Base-by-base conservation (phyloP, 64 coral and sea anemone species). In the Montipora capricornis region DNA sequence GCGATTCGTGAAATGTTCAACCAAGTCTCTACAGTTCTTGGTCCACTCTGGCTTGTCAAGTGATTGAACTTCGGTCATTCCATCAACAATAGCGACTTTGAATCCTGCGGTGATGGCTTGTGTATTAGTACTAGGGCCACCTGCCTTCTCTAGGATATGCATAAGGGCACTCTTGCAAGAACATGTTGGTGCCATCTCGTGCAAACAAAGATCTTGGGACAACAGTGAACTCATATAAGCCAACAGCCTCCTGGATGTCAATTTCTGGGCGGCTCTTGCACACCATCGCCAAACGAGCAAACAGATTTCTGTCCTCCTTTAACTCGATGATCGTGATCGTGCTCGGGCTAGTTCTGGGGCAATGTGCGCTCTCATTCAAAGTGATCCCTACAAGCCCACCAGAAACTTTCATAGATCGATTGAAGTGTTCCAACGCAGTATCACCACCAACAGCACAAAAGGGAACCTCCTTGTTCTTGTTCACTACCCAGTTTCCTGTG, bases 131-230 rank as follows among this genome's bases (percentile, higher is more conserved):
- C 62, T 89, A 81, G 85, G 75, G 76, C 74, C 92, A 70, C 84
- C 92, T 89, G 5, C 74, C 70, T 89, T 95, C 73, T 90, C 80
- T 49, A 95, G 79, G 66, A 85, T 90, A 77, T 84, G 68, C 79
- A 90, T 90, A 62, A 95, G 70, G 20, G 87, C 70, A 84, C 44
- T 90, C 87, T 95, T 83, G 76, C 77, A 88, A 88, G 75, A 88
- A 73, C 92, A 94, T 77, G n/a, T n/a, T 94, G 37, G 85, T 89
- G 46, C 85, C 77, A 94, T 94, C 92, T 73, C 19, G 50, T 53
- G 92, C 85, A 94, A 94, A 94, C 58, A 94, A 67, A 58, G 92
- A 89, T 68, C 92, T 89, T 88, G 84, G 91, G 51, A 93, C 83
- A 49, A 87, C 82, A 55, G 82, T 93, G 84, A 93, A 93, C 83